Conservation (phyloP, 1,140 invertebrate genomes). For the Orussus abietinus region DNA sequence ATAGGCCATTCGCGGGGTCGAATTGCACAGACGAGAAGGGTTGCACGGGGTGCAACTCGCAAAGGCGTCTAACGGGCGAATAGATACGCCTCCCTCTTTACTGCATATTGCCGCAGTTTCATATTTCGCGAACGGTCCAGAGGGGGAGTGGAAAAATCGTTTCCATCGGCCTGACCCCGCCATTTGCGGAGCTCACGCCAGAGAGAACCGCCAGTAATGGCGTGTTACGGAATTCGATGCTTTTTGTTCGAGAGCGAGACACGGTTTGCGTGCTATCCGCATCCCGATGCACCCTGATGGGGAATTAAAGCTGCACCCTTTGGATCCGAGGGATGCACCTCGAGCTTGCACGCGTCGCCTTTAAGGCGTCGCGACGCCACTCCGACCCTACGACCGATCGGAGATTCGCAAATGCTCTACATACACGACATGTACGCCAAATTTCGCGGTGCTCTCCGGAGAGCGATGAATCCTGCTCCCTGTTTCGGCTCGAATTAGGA, state of each 20-base stretch:
- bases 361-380: no score
- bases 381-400: no score
- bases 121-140: constrained; percentile 23
- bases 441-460: no score
- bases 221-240: background rate
- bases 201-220: background rate
- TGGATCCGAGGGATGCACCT: background rate
- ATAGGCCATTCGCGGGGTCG: no score
- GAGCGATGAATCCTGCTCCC: no score
- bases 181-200: background rate
- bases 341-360: background rate
- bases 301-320: background rate
- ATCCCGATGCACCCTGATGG: background rate
- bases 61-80: constrained; percentile 22
- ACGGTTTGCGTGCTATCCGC: background rate
- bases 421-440: no score
- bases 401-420: no score
- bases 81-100: constrained; percentile 22
- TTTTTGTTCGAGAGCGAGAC: background rate
- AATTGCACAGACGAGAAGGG: no score
- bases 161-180: no score
- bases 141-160: no score
- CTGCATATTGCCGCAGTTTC: constrained; percentile 32
- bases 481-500: no score
- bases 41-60: no score